A percentile compares a stretch with the other conserved stretches of the same genome.
Conservation (phyloP, 2,797 vertebrate species). For the Schizopygopsis malacanthus region DNA sequence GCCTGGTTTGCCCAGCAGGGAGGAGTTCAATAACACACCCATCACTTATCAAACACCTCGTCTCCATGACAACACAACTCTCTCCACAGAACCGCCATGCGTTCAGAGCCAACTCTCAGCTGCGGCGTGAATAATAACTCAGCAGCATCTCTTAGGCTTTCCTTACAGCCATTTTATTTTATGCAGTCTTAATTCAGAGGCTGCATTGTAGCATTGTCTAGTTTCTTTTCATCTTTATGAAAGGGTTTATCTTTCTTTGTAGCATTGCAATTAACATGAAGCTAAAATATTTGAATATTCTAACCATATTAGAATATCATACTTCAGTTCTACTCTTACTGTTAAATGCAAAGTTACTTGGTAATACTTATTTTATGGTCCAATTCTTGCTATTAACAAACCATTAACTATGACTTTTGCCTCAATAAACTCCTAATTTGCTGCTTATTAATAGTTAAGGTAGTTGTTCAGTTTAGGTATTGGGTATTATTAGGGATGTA, state of each 20-base stretch:
- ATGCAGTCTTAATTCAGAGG: neutral
- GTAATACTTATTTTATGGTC: neutral
- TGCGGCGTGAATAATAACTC: neutral
- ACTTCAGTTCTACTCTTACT: neutral
- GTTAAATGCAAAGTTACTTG: neutral
- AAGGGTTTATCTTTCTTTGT: too few relatives aligned
- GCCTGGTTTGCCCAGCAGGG: constrained; percentile 5
- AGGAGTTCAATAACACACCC: constrained; percentile 43
- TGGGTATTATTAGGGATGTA: neutral
- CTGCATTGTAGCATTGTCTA: neutral
- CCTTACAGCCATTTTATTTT: neutral
- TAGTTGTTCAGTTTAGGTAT: neutral
- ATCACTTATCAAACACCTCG: constrained; percentile 54
- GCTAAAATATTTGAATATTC: too few relatives aligned
- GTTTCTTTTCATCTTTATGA: neutral
- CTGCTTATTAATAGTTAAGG: neutral
- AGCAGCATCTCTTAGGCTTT: neutral
- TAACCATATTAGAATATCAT: neutral
- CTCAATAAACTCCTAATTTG: neutral
- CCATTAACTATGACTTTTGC: neutral
- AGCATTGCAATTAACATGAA: neutral
- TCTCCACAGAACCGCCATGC: constrained; percentile 2
- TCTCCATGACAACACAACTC: constrained; percentile 42
- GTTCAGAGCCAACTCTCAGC: constrained; percentile 17
- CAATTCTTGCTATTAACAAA: neutral